Base-by-base conservation (phyloP, 2,888 invertebrate genomes). In the Drosophila austrosaltans region DNA sequence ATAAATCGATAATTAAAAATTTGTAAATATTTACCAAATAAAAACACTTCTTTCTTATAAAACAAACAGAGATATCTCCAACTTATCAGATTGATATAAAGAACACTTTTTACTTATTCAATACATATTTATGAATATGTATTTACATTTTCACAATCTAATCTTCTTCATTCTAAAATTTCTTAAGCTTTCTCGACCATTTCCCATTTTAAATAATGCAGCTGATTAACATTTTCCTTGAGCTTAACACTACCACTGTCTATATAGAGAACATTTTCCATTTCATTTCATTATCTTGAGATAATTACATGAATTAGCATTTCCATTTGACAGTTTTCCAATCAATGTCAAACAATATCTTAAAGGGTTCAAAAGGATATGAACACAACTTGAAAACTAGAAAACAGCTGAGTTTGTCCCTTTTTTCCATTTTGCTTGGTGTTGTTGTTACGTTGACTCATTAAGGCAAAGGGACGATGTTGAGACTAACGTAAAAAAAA, bases 341-440 rank as follows among this genome's bases (percentile, higher is more conserved):
- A 30, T 54, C 28, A 54, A 56, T 53, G 48, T 48, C 48, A 48
- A 25, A 25, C 10, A 22, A 61, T 62, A 66, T 39, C 57, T 72
- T 53, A 65, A 71, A 57, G 81, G 69, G 63, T 68, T 78, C 0
- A 36, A 36, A 36, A 8, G 36, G 36, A 8, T 8, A 1, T 36
- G 36, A 36, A 36, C 7, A 8, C 36, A 36, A 36, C 36, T 36
- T 10, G 36, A 36, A 3, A 36, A 12, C 48, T 48, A 10, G 22
- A 25, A 87, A 85, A 85, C 87, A 85, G 84, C 87, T 85, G 87
- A 85, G 84, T 78, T 65, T 78, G 76, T 84, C 25, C 48, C 25
- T 48, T 48, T 48, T 3, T 8, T 48, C 1, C 8, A 16, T 16
- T 16, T 16, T 16, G 16, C 30, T 30, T 48, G 10, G 10, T 48